Percentiles rank a stretch among this genome's conserved stretches.
Evolutionary conservation across 2,113 vertebrate genomes (phyloP).

Genomic region (Melanerpes aurifrons): DNA sequence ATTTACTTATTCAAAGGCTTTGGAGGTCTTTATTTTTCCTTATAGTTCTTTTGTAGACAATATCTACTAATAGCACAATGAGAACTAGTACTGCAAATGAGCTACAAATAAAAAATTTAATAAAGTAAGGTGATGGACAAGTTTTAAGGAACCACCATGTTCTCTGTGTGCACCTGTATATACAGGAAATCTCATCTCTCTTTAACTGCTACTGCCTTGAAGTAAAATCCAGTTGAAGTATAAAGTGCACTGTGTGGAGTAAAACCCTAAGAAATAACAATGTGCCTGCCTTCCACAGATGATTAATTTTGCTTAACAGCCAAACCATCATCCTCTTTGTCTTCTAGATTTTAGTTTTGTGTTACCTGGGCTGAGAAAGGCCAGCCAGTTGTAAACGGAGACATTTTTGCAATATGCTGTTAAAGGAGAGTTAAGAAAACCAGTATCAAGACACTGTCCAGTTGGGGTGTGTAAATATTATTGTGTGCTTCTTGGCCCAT

Average conservation of each 20-base stretch:
- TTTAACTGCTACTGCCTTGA: conserved; percentile 51
- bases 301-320: conserved; percentile 57
- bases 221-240: conserved; percentile 71
- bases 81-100: neutral
- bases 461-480: conserved; percentile 93
- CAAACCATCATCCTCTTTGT: conserved; percentile 27
- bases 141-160: neutral
- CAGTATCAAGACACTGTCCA: conserved; percentile 90
- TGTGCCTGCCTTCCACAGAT: conserved; percentile 49
- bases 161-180: neutral
- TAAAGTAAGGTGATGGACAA: neutral
- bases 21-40: neutral
- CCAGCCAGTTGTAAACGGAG: conserved; percentile 59
- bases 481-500: conserved; percentile 91
- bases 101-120: neutral
- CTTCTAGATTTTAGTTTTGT: conserved; percentile 31
- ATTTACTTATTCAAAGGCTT: neutral
- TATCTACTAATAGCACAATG: neutral
- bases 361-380: conserved; percentile 50
- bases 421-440: conserved; percentile 4
- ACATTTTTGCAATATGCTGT: neutral
- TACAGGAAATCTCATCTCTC: conserved; percentile 30
- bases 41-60: neutral
- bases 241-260: conserved; percentile 74
- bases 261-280: conserved; percentile 68